Conservation (phyloP, 2,888 invertebrate genomes). For the Desoria tigrina region DNA sequence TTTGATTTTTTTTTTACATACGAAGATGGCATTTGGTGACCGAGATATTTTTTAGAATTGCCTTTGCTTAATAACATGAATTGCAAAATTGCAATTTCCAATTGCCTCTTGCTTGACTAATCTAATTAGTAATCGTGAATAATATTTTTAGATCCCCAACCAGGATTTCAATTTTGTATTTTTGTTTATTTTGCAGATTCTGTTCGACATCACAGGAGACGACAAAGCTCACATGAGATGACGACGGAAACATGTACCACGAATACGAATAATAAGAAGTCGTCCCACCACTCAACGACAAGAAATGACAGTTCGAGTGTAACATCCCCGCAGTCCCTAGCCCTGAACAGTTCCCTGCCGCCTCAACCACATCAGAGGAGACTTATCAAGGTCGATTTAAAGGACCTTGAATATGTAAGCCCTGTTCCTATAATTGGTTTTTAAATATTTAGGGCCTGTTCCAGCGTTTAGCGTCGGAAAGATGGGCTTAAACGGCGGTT, state of each 20-base stretch:
- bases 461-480: constrained; percentile 8
- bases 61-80: background rate
- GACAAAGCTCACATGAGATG: constrained; percentile 47
- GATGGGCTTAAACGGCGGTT: constrained; percentile 23
- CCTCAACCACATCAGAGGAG: constrained; percentile 47
- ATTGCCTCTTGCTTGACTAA: background rate
- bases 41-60: too few relatives aligned
- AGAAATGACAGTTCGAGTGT: constrained; percentile 2
- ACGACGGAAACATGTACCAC: constrained; percentile 25
- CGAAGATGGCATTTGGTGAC: too few relatives aligned
- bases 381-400: constrained; percentile 52
- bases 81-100: background rate
- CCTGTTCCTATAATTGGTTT: constrained; percentile 4
- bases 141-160: background rate
- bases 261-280: background rate
- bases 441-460: constrained; percentile 7
- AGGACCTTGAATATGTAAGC: constrained; percentile 49
- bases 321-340: constrained; percentile 2
- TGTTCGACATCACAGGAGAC: constrained; percentile 42
- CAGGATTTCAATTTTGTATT: constrained; percentile 4
- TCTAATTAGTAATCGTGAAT: too few relatives aligned
- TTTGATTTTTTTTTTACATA: too few relatives aligned
- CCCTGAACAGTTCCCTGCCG: background rate
- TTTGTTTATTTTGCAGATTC: constrained; percentile 42
- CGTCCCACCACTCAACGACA: background rate